These are phyloP conservation scores for Ecdyonurus torrentis DNA, from an alignment of 2,888 invertebrate species.

Conservation along the genomic window DNA sequence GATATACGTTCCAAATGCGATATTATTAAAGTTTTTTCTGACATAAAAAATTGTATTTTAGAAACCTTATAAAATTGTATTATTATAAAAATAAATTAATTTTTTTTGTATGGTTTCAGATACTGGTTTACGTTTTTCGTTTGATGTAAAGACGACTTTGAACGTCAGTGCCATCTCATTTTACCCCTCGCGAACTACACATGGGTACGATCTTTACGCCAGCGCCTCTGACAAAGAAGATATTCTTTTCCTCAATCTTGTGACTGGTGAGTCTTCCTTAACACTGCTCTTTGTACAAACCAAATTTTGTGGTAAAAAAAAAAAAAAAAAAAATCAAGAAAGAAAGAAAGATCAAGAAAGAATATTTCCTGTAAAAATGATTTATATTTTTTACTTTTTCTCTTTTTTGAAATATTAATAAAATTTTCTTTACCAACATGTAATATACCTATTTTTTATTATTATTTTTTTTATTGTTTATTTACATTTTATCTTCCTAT, in stretches of 20 bases:
- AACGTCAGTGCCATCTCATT: slow-evolving; percentile 56
- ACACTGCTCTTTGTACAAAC: no score
- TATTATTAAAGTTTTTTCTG: neutral
- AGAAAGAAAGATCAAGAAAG: no score
- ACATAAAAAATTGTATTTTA: neutral
- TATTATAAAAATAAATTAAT: neutral
- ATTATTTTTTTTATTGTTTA: no score
- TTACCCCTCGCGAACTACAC: slow-evolving; percentile 50
- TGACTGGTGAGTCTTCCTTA: slow-evolving; percentile 42
- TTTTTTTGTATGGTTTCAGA: slow-evolving; percentile 25
- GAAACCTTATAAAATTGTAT: neutral
- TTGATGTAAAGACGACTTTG: slow-evolving; percentile 56
- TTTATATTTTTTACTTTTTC: neutral
- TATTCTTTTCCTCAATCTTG: slow-evolving; percentile 49
- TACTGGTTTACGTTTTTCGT: slow-evolving; percentile 45
- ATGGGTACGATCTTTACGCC: slow-evolving; percentile 57
- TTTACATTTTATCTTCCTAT: no score
- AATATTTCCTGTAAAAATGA: neutral
- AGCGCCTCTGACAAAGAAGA: slow-evolving; percentile 53
- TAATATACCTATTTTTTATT: neutral
- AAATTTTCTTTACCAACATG: no score
- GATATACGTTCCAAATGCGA: neutral
- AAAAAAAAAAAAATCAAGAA: no score
- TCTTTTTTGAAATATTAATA: no score
- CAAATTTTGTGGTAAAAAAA: no score